Percentiles rank a stretch among this genome's conserved stretches.
Evolutionary conservation across 2,797 vertebrate species (phyloP).

Genomic region (Aulostomus chinensis): DNA sequence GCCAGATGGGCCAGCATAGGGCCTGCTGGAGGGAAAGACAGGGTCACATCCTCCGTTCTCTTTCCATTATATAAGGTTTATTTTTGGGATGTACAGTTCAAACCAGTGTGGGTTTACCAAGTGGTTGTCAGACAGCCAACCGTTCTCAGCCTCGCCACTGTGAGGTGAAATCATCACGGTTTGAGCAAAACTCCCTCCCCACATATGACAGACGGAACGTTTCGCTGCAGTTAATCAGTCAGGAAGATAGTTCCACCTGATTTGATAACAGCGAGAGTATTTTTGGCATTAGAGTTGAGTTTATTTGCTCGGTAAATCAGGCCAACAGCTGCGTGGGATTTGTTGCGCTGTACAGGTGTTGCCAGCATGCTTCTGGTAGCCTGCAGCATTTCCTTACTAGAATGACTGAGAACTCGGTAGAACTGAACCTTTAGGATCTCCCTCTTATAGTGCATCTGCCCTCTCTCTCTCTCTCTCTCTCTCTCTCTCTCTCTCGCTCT

Average conservation of each 20-base stretch:
- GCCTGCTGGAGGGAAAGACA: constrained; percentile 62
- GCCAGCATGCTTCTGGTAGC: constrained; percentile 28
- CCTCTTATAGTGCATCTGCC: background rate
- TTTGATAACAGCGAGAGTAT: constrained; percentile 19
- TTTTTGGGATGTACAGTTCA: constrained; percentile 72
- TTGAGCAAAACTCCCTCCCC: constrained; percentile 25
- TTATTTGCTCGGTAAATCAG: constrained; percentile 26
- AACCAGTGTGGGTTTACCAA: constrained; percentile 55
- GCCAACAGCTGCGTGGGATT: constrained; percentile 45
- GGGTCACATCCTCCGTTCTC: constrained; percentile 64
- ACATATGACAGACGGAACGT: constrained; percentile 28
- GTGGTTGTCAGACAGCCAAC: constrained; percentile 55
- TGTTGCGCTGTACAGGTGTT: constrained; percentile 40
- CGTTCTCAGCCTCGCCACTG: constrained; percentile 34
- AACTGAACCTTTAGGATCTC: constrained; percentile 30
- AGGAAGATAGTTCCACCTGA: constrained; percentile 22
- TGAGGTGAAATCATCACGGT: constrained; percentile 40
- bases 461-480: constrained; percentile 13
- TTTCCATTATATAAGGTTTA: constrained; percentile 70
- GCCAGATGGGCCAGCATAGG: constrained; percentile 57
- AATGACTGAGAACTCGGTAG: constrained; percentile 30
- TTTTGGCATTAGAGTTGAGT: constrained; percentile 20
- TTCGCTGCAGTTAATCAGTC: constrained; percentile 17
- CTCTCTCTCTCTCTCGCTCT: background rate
- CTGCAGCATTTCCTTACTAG: constrained; percentile 24